Conservation (phyloP, 1,140 invertebrate species). For the Varroa destructor region DNA sequence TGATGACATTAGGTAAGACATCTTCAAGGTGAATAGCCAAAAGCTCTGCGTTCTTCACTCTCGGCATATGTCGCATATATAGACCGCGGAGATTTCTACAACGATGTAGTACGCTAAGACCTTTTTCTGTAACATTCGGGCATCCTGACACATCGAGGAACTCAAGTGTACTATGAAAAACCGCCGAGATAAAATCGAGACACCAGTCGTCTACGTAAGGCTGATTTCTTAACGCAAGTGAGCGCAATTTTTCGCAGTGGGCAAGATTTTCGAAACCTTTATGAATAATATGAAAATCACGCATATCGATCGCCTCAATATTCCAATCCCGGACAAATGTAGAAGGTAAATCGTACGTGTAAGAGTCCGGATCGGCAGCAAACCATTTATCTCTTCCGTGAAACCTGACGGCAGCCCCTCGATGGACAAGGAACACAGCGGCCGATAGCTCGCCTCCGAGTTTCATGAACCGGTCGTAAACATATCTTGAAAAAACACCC, state of each 20-base stretch:
- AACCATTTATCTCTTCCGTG: slow-evolving; percentile 43
- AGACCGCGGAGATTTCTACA: neutral
- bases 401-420: slow-evolving; percentile 57
- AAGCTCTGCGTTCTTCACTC: neutral
- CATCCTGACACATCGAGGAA: slow-evolving; percentile 59
- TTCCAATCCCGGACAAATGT: slow-evolving; percentile 44
- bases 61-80: neutral
- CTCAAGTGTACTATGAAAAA: slow-evolving; percentile 49
- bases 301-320: slow-evolving; percentile 55
- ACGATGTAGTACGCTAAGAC: slow-evolving; percentile 40
- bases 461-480: slow-evolving; percentile 39
- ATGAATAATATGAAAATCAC: slow-evolving; percentile 49
- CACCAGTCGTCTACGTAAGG: slow-evolving; percentile 59
- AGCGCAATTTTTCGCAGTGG: slow-evolving; percentile 45
- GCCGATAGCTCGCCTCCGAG: slow-evolving; percentile 57
- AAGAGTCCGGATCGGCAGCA: slow-evolving; percentile 31
- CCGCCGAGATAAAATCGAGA: slow-evolving; percentile 49
- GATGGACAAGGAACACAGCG: slow-evolving; percentile 55
- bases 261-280: slow-evolving; percentile 54
- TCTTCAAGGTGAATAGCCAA: slow-evolving; percentile 7
- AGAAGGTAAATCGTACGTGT: slow-evolving; percentile 44
- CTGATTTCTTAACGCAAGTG: slow-evolving; percentile 52
- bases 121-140: slow-evolving; percentile 49
- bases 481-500: slow-evolving; percentile 37
- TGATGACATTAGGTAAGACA: neutral